Evolutionary conservation across 2,113 vertebrate genomes (phyloP), one percentile per base, ranked within the genome.

Genomic region (Bubo blakistoni): DNA sequence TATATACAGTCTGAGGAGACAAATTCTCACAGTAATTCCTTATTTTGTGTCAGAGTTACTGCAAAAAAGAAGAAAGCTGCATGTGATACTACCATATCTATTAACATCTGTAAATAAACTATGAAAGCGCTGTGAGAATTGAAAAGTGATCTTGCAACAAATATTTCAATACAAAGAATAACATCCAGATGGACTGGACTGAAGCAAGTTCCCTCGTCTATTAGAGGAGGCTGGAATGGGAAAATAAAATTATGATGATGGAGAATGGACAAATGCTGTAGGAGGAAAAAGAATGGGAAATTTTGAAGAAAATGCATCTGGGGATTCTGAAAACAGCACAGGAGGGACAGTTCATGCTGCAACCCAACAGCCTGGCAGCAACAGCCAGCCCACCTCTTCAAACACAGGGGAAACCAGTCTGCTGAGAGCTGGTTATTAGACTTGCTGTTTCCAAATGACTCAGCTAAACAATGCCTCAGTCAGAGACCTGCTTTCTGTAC

Each of bases 71-170:
- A 80, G 16, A 10, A 66, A 62, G 16, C 17, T 17, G 7, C 7
- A 7, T 12, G 22, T 15, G 49, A 59, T 59, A 11, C 3, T 1
- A 6, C 30, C 5, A 7, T 18, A 16, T 46, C 46, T 5, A 2
- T 49, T 38, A 52, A 16, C 38, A 30, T 40, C 49, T 1, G 7
- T 22, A 49, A 94, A 59, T 16, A 67, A 95, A 67, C 38, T 24
- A 7, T 1, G 9, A 38, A n/a, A 87, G 65, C 18, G 29, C 13
- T 0, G 6, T 30, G 58, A 83, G 62, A 36, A 55, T 1, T 29
- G 80, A 44, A 80, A 72, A 81, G 59, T 7, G 65, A 81, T 46
- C 65, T 40, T 67, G 55, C n/a, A 36, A n/a, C n/a, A 63, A 63
- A 55, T 52, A 74, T 77, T 83, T 77, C 72, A 87, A 54, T 46